These are phyloP conservation scores for Gulo gulo DNA, from an alignment of 2,113 vertebrate genomes.

Conservation along the genomic window DNA sequence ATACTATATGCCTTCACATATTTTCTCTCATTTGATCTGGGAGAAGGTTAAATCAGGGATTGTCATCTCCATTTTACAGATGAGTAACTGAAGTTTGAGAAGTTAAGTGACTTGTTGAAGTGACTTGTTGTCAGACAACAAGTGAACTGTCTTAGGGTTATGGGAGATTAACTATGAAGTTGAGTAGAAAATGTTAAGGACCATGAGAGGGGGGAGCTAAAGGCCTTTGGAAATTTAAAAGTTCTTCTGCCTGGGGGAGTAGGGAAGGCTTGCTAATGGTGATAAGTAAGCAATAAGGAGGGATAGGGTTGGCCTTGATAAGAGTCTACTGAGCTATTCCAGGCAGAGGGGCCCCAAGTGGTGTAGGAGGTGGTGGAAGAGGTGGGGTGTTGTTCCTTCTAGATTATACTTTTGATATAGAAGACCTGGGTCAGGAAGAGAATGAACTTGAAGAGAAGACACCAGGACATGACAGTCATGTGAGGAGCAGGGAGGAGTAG, in stretches of 20 bases:
- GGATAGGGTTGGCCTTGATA: neutral
- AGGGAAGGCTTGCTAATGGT: neutral
- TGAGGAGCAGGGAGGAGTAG: neutral
- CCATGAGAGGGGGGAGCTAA: neutral
- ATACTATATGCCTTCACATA: constrained; percentile 6
- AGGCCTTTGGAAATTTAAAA: neutral
- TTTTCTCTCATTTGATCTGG: constrained; percentile 32
- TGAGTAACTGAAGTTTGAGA: neutral
- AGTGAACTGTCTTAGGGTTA: neutral
- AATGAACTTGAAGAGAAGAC: neutral
- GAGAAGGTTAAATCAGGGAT: neutral
- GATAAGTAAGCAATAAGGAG: neutral
- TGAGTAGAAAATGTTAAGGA: constrained; percentile 26
- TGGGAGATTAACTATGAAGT: neutral
- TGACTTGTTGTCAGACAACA: neutral
- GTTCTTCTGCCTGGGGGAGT: neutral
- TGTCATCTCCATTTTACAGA: constrained; percentile 13
- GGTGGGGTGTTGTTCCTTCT: neutral
- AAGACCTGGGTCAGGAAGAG: neutral
- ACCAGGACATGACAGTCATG: neutral
- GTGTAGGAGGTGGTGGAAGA: neutral
- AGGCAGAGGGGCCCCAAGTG: neutral
- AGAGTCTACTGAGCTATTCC: neutral
- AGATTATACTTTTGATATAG: neutral
- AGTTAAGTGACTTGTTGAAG: constrained; percentile 27